Base-by-base conservation (phyloP, 2,113 vertebrate species). In the Bos indicus region DNA sequence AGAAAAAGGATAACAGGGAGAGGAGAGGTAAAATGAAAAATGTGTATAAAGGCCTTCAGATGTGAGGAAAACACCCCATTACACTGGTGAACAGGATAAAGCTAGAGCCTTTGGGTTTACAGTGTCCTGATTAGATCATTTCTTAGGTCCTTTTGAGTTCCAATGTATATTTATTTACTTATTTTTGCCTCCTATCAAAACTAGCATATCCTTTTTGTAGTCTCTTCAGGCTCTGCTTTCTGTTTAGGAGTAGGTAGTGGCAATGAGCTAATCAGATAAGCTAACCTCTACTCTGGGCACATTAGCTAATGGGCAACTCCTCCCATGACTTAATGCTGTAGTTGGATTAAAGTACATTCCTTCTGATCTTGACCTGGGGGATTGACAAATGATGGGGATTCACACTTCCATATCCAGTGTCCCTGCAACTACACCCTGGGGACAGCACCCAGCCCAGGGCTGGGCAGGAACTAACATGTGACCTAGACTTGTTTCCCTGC, bases 311-410 rank as follows among this genome's bases (percentile, higher is more conserved):
- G 82, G 82, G 43, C 81, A 78, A 7, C 51, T 92, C 46, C 62
- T 84, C 57, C 52, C n/a, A 57, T 92, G 90, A 96, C 57, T 48
- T 92, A 54, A 54, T 51, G 10, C 17, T 46, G 21, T 74, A 16
- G 16, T 16, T 40, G 21, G n/a, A 52, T 80, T 87, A 87, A 88
- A 74, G n/a, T 57, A 86, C 23, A 59, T 93, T 2, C 62, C 59
- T 93, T 94, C 46, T 33, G 33, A 62, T 93, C 21, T n/a, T 59
- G 91, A 74, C 82, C 43, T n/a, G 16, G 30, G 60, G n/a, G 25
- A 95, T 88, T 96, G 54, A 86, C 95, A 93, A 94, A 97, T 14
- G 48, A 26, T 86, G 96, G 93, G 54, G 82, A 98, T 97, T 97
- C 77, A 92, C 57, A 40, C 25, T 60, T 60, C 88, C 5, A 5